A percentile compares a stretch with the other conserved stretches of the same genome.
These are phyloP conservation scores for Asbolus verrucosus DNA, from an alignment of 1,140 invertebrate species.

Conservation along the genomic window DNA sequence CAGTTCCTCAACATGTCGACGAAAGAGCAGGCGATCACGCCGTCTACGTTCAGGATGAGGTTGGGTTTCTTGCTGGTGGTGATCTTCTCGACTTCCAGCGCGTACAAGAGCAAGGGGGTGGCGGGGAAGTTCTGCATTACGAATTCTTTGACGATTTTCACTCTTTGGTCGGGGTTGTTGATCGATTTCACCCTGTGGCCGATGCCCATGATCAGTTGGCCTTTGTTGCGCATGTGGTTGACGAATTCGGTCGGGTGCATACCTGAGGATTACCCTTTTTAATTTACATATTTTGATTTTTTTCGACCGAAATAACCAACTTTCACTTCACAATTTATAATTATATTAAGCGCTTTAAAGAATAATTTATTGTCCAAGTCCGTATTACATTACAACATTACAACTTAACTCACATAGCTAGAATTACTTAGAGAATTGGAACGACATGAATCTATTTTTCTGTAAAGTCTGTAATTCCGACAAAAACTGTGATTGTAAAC, in stretches of 20 bases:
- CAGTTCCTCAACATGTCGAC: conserved; percentile 95
- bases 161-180: conserved; percentile 99
- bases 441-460: too few relatives aligned
- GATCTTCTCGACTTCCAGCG: conserved; percentile 98
- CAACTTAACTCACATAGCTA: too few relatives aligned
- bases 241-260: conserved; percentile 99
- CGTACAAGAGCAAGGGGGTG: conserved; percentile 94
- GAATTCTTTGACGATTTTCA: conserved; percentile 96
- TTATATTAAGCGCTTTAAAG: too few relatives aligned
- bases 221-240: conserved; percentile 96
- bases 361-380: too few relatives aligned
- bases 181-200: conserved; percentile 97
- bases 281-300: too few relatives aligned
- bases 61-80: conserved; percentile 99
- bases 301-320: too few relatives aligned
- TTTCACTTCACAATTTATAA: too few relatives aligned
- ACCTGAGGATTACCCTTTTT: too few relatives aligned
- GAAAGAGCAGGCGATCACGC: conserved; percentile 96
- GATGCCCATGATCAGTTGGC: conserved; percentile 99
- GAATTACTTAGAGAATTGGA: too few relatives aligned
- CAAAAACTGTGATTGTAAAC: too few relatives aligned
- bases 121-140: conserved; percentile 93
- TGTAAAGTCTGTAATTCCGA: too few relatives aligned
- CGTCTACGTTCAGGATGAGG: conserved; percentile 98
- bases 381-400: too few relatives aligned